These are phyloP conservation scores for Hermetia illucens DNA, from an alignment of 1,140 invertebrate genomes.

Conservation along the genomic window DNA sequence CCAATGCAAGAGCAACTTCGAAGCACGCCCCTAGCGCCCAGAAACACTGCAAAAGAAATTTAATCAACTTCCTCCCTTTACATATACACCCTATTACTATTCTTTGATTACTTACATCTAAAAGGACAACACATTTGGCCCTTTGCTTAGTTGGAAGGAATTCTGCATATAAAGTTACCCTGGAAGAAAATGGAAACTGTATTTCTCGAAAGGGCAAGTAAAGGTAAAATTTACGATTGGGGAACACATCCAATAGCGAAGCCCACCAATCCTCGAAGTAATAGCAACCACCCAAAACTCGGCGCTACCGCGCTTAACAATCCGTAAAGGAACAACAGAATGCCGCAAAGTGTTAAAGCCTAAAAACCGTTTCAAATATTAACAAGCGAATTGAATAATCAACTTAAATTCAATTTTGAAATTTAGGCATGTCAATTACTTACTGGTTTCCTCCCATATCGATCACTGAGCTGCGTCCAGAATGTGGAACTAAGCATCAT, in stretches of 20 bases:
- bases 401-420: constrained; percentile 2
- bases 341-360: constrained; percentile 73
- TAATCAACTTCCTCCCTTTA: no score
- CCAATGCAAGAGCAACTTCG: constrained; percentile 77
- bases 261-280: constrained; percentile 80
- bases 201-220: not conserved
- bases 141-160: constrained; percentile 86
- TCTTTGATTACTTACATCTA: constrained; percentile 77
- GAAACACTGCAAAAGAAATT: constrained; percentile 59
- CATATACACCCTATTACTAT: not conserved
- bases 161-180: constrained; percentile 91
- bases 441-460: constrained; percentile 82
- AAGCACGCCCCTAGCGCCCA: constrained; percentile 91
- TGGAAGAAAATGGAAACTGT: constrained; percentile 26
- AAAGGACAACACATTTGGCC: constrained; percentile 84
- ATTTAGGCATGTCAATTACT: constrained; percentile 14
- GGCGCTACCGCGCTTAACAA: constrained; percentile 80
- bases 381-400: not conserved
- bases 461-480: constrained; percentile 90
- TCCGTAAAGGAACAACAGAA: constrained; percentile 84
- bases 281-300: constrained; percentile 79
- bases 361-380: constrained; percentile 38
- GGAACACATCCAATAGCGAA: constrained; percentile 94
- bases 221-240: constrained; percentile 68
- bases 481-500: constrained; percentile 96